A percentile compares a stretch with the other conserved stretches of the same genome.
These are phyloP conservation scores for Endotricha flammealis DNA, from an alignment of 2,888 invertebrate genomes.

Conservation along the genomic window DNA sequence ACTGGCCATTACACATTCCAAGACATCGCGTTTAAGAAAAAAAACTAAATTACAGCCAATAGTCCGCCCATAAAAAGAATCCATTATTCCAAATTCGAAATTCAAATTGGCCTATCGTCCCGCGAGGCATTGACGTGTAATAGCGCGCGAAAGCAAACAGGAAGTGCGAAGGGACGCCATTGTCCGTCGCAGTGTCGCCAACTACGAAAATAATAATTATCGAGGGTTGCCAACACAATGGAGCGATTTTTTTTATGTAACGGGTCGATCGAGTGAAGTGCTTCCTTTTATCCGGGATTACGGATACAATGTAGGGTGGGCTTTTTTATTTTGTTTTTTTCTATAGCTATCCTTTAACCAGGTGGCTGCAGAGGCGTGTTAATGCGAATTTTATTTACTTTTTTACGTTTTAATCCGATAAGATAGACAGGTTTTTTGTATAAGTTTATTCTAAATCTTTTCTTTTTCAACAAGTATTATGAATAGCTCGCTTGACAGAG, in stretches of 20 bases:
- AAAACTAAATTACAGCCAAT: constrained; percentile 62
- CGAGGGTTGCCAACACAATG: constrained; percentile 66
- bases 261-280: constrained; percentile 73
- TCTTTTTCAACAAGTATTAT: too few species aligned
- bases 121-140: constrained; percentile 72
- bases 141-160: constrained; percentile 77
- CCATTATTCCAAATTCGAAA: constrained; percentile 66
- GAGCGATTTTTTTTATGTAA: constrained; percentile 60
- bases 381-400: constrained; percentile 60
- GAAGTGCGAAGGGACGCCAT: constrained; percentile 66
- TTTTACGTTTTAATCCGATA: constrained; percentile 51
- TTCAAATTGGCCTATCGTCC: constrained; percentile 73
- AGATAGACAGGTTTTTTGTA: too few species aligned
- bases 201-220: constrained; percentile 78
- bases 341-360: constrained; percentile 52
- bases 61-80: constrained; percentile 49
- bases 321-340: constrained; percentile 40
- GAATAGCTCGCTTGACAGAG: too few species aligned
- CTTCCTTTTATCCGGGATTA: constrained; percentile 71
- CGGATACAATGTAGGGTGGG: constrained; percentile 60
- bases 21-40: constrained; percentile 34
- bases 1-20: constrained; percentile 29
- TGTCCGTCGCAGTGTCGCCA: constrained; percentile 72
- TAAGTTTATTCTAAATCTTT: constrained; percentile 36
- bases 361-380: constrained; percentile 60